Evolutionary conservation across 2,113 vertebrate genomes (phyloP), one percentile per base, ranked within the genome.

Genomic region (Stegastes partitus): DNA sequence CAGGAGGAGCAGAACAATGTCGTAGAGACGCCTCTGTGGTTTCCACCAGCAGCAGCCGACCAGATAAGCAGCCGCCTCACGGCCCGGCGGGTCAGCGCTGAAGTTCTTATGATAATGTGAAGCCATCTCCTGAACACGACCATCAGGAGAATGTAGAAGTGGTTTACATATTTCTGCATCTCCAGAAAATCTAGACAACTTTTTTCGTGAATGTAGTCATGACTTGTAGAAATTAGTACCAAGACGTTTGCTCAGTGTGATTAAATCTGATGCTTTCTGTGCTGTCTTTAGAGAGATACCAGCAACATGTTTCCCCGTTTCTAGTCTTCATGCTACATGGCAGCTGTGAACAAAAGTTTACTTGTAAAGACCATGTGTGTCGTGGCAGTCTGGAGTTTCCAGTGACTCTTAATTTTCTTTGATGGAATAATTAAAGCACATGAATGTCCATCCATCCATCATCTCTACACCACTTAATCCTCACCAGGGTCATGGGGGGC

Each of bases 1-100:
- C 56, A 50, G 3, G 15, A 39, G 14, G 10, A 55, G 49, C 1
- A 0, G 7, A 39, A 49, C 21, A 50, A 22, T 23, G 25, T 12
- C 1, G 22, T 7, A 47, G 59, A 61, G 59, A 39, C 16, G 44
- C 4, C 1, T 37, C 10, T 53, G 25, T 31, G 14, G 23, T 68
- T 34, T 53, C 5, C 10, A 28, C 9, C 14, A 50, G 42, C 5
- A 63, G 22, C 21, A n/a, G 42, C 23, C 11, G 42, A 19, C 42
- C 23, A 44, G 19, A 66, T 59, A 64, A 63, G 50, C 11, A 49
- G 25, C 63, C 49, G 42, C 51, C 44, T 71, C 68, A n/a, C 19
- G 58, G 62, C 34, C 62, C 21, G 37, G 31, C 37, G 15, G 31
- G 16, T 23, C 5, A 65, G 18, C 3, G 1, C 42, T 25, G 19